Evolutionary conservation across 2,888 invertebrate species (phyloP), one percentile per base, ranked within the genome.

Genomic region (Antheraea yamamai): DNA sequence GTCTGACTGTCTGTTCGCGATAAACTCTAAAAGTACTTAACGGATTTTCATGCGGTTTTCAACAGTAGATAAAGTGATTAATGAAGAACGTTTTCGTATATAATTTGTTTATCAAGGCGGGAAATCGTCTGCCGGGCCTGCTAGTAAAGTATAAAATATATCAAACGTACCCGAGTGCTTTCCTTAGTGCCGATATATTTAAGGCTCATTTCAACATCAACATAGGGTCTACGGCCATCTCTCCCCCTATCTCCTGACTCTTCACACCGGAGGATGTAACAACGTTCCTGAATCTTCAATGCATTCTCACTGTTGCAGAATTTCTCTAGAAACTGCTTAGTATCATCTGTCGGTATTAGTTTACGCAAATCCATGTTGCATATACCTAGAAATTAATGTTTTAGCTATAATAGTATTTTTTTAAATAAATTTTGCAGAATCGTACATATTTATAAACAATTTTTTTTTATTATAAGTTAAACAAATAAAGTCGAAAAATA

Each of bases 291-390:
- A 72, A 95, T 91, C 6, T 91, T 89, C n/a, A 95, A 81, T 0
- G 89, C 82, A 0, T 83, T 85, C 0, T 88, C 88, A 0, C 78
- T 78, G 79, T 92, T 92, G 79, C 94, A 91, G 81, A 92, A 92
- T 39, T 83, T 88, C 4, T 85, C 83, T 4, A 92, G 30, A 78
- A 95, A 95, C 51, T 89, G 85, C 0, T 88, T 74, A 0, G 91
- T 79, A 79, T 89, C 89, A 10, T 94, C 92, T 0, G 92, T 91
- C 0, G 95, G 92, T 1, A 96, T 85, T 30, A 96, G 82, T 70
- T 95, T 92, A 30, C 94, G 91, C 1, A 96, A 90, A 79, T 96
- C 95, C 82, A 96, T 85, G 81, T 95, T 94, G 87, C 93, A 94
- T 52, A 94, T 88, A 14, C 95, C 95, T 95, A 82, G 0, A 76